Percentiles rank a stretch among this genome's conserved stretches.
phyloP scores from a whole-genome alignment of 2,888 invertebrate genomes.

The Isoperla grammatica region DNA sequence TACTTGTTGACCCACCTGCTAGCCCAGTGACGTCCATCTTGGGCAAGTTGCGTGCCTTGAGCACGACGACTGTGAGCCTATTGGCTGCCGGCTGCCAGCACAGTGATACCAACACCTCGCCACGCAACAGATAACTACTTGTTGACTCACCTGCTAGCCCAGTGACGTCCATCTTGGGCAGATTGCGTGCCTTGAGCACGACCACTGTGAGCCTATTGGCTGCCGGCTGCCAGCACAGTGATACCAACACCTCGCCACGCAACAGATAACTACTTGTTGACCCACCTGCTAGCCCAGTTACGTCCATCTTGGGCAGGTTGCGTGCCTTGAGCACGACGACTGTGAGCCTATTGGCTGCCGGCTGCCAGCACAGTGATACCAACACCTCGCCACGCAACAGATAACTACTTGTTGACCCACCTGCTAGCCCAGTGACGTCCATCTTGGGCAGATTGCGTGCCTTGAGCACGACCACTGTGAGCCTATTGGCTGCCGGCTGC shows the following conservation, averaged over 20 bases:
- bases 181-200: slow-evolving; percentile 91
- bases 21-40: slow-evolving; percentile 97
- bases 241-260: too few species aligned
- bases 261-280: too few species aligned
- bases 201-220: slow-evolving; percentile 94
- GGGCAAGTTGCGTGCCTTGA: slow-evolving; percentile 95
- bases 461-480: slow-evolving; percentile 95
- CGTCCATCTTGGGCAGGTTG: slow-evolving; percentile 97
- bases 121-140: too few species aligned
- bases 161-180: slow-evolving; percentile 97
- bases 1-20: slow-evolving; percentile 57
- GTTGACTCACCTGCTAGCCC: slow-evolving; percentile 66
- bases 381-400: too few species aligned
- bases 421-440: slow-evolving; percentile 93
- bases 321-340: slow-evolving; percentile 96
- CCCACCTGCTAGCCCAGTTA: slow-evolving; percentile 79
- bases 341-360: slow-evolving; percentile 90
- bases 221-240: slow-evolving; percentile 97
- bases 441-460: slow-evolving; percentile 96
- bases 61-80: slow-evolving; percentile 89
- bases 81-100: slow-evolving; percentile 98
- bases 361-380: slow-evolving; percentile 98
- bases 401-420: too few species aligned
- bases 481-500: slow-evolving; percentile 93
- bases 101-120: slow-evolving; percentile 90